Percentiles rank a stretch among this genome's conserved stretches.
phyloP scores from a whole-genome alignment of 1,140 invertebrate species.

The Argopecten irradians region DNA sequence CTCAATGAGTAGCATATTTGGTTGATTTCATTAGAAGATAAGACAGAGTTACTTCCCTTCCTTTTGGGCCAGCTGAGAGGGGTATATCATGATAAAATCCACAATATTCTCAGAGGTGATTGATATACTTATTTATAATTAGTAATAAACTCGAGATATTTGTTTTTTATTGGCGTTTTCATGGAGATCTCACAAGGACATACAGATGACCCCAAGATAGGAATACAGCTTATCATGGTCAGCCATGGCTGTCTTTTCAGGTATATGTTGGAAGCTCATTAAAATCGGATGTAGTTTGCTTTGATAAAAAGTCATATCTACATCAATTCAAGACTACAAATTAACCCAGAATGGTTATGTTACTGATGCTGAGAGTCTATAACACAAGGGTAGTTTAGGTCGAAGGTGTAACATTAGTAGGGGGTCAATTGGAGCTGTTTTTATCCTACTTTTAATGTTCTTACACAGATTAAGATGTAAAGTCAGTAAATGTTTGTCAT shows the following conservation, averaged over 20 bases:
- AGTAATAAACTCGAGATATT: not conserved
- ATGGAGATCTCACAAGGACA: not conserved
- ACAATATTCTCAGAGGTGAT: not conserved
- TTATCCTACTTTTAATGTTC: not conserved
- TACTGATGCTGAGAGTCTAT: not conserved
- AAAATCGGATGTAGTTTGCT: not conserved
- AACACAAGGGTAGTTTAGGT: not conserved
- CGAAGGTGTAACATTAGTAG: not conserved
- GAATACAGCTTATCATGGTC: not conserved
- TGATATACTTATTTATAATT: not conserved
- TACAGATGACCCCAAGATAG: too few species aligned
- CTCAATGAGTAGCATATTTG: too few species aligned
- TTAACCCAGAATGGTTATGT: not conserved
- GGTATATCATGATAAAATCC: not conserved
- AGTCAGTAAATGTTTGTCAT: not conserved
- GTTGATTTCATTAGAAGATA: too few species aligned
- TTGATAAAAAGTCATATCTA: not conserved
- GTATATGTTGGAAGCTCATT: not conserved
- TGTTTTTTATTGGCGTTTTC: not conserved
- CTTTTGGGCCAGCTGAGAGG: too few species aligned
- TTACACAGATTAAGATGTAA: not conserved
- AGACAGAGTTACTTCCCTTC: too few species aligned
- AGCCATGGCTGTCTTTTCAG: not conserved
- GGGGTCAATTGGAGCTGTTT: not conserved
- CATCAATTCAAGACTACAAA: not conserved